phyloP scores from a whole-genome alignment of 2,888 invertebrate genomes.

The Hirtodrosophila confusa region DNA sequence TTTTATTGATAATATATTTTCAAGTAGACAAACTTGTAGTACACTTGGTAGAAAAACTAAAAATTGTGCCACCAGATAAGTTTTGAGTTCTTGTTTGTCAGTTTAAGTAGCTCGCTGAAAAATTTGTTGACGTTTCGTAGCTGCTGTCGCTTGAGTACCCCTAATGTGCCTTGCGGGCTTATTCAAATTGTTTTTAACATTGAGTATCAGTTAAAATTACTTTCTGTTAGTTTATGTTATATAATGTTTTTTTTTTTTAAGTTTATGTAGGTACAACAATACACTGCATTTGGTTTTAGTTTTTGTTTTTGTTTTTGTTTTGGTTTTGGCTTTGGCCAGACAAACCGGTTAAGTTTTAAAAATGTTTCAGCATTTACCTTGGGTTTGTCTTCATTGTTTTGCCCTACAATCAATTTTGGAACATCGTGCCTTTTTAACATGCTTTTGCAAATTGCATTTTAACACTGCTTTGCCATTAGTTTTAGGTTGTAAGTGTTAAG shows the following conservation, averaged over 20 bases:
- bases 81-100: slow-evolving; percentile 55
- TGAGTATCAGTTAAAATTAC: slow-evolving; percentile 57
- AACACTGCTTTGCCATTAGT: slow-evolving; percentile 50
- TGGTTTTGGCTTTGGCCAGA: slow-evolving; percentile 68
- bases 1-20: slow-evolving; percentile 52
- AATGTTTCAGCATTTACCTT: slow-evolving; percentile 70
- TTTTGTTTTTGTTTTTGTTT: background rate
- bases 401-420: slow-evolving; percentile 62
- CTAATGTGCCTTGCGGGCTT: slow-evolving; percentile 64
- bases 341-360: slow-evolving; percentile 60
- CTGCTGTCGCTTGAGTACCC: slow-evolving; percentile 73
- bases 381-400: slow-evolving; percentile 59
- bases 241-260: slow-evolving; percentile 13
- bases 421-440: slow-evolving; percentile 71
- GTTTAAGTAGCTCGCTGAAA: slow-evolving; percentile 65
- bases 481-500: slow-evolving; percentile 18
- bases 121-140: slow-evolving; percentile 68
- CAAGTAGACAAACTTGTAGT: slow-evolving; percentile 74
- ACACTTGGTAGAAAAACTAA: slow-evolving; percentile 76
- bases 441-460: slow-evolving; percentile 53
- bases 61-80: slow-evolving; percentile 79
- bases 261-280: slow-evolving; percentile 68
- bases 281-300: slow-evolving; percentile 50
- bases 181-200: slow-evolving; percentile 36
- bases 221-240: slow-evolving; percentile 20